These are phyloP conservation scores for Tetramorium alpestre DNA, from an alignment of 1,140 invertebrate species.

Conservation along the genomic window DNA sequence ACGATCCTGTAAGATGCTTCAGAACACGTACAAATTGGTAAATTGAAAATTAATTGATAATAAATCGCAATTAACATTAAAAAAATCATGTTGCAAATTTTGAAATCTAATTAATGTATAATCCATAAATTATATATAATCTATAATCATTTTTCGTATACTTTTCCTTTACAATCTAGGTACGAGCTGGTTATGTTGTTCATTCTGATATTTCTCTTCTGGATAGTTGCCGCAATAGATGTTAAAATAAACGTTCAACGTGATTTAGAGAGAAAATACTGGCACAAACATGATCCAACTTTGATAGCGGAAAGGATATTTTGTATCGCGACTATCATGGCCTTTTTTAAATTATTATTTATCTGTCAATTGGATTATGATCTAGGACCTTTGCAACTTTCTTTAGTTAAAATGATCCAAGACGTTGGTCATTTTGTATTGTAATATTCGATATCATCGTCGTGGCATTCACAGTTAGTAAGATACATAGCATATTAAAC, in stretches of 20 bases:
- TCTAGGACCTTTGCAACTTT: too few relatives aligned
- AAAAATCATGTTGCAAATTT: not conserved
- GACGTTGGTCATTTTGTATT: not conserved
- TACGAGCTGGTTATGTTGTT: slow-evolving; percentile 85
- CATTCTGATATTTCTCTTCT: slow-evolving; percentile 85
- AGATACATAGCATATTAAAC: too few relatives aligned
- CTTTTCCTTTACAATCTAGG: slow-evolving; percentile 61
- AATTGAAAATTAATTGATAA: not conserved
- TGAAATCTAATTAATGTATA: not conserved
- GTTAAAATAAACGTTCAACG: slow-evolving; percentile 77
- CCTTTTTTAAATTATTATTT: too few relatives aligned
- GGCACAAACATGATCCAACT: too few relatives aligned
- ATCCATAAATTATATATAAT: not conserved
- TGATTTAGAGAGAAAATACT: too few relatives aligned
- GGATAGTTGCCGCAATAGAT: slow-evolving; percentile 84
- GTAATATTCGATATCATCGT: too few relatives aligned
- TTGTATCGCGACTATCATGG: too few relatives aligned
- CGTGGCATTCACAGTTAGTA: too few relatives aligned
- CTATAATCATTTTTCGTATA: not conserved
- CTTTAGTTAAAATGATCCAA: too few relatives aligned
- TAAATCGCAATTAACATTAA: slow-evolving; percentile 2
- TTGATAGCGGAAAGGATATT: too few relatives aligned
- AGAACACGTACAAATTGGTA: slow-evolving; percentile 86
- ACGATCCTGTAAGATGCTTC: slow-evolving; percentile 85
- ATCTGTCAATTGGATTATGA: too few relatives aligned